Percentiles rank a stretch among this genome's conserved stretches.
Conservation (phyloP, 1,140 invertebrate genomes). For the Steinernema feltiae region DNA sequence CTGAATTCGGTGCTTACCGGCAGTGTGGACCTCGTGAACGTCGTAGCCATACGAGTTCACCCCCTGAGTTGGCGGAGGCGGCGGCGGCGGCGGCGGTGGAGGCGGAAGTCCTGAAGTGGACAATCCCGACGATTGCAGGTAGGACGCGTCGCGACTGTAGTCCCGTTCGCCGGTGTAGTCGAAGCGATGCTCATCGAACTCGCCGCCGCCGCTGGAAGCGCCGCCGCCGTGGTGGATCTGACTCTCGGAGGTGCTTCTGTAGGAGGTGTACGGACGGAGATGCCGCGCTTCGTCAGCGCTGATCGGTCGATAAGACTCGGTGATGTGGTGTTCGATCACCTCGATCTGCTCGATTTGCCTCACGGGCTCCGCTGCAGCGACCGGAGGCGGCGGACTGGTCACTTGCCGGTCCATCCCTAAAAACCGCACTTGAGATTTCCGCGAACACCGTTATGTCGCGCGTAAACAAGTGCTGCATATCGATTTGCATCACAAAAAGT, state of each 20-base stretch:
- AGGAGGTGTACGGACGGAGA: slow-evolving; percentile 4
- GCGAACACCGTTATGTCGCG: too few species aligned
- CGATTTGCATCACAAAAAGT: background rate
- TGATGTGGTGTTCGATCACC: slow-evolving; percentile 46
- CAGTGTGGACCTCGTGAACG: slow-evolving; percentile 51
- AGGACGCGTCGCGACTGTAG: slow-evolving; percentile 45
- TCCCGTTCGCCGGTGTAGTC: slow-evolving; percentile 53
- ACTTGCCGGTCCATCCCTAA: slow-evolving; percentile 4
- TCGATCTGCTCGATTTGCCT: slow-evolving; percentile 53
- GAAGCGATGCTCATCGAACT: slow-evolving; percentile 33
- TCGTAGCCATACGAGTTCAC: slow-evolving; percentile 51
- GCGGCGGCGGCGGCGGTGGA: slow-evolving; percentile 18
- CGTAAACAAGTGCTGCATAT: background rate
- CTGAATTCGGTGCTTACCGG: slow-evolving; percentile 24
- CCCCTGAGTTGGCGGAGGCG: slow-evolving; percentile 18
- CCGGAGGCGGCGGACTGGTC: background rate
- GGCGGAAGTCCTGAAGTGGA: slow-evolving; percentile 25
- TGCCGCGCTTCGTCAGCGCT: slow-evolving; percentile 19
- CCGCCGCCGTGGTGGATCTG: background rate
- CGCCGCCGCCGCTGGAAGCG: background rate
- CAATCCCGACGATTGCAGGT: slow-evolving; percentile 39
- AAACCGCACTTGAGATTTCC: background rate
- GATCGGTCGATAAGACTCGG: slow-evolving; percentile 41
- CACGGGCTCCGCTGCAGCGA: slow-evolving; percentile 10
- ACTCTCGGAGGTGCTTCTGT: slow-evolving; percentile 11